phyloP scores from a whole-genome alignment of 1,140 invertebrate genomes.

The Aphelenchoides fujianensis region DNA sequence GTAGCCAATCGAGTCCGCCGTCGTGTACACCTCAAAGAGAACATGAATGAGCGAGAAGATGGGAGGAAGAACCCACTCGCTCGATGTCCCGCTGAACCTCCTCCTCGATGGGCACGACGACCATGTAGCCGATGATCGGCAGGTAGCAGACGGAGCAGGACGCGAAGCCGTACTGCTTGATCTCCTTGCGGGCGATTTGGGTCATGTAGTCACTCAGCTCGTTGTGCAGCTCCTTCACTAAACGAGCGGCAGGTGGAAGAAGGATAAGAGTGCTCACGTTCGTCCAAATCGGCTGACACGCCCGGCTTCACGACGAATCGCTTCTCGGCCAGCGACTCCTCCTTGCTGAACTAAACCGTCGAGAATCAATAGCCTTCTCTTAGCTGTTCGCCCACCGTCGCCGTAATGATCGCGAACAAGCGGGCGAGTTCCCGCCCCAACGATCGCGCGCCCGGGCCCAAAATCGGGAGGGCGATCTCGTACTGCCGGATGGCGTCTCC shows the following conservation, averaged over 20 bases:
- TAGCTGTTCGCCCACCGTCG: neutral
- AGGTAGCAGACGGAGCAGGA: slow-evolving; percentile 55
- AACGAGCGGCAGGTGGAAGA: slow-evolving; percentile 18
- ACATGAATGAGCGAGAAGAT: slow-evolving; percentile 6
- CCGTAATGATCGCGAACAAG: slow-evolving; percentile 17
- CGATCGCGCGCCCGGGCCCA: neutral
- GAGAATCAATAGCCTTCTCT: slow-evolving; percentile 15
- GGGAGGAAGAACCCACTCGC: slow-evolving; percentile 24
- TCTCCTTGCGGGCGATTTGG: slow-evolving; percentile 47
- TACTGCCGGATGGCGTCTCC: slow-evolving; percentile 20
- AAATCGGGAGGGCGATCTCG: neutral
- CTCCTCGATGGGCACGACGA: slow-evolving; percentile 40
- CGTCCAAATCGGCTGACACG: slow-evolving; percentile 53
- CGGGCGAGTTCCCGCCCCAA: slow-evolving; percentile 14
- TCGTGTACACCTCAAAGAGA: slow-evolving; percentile 34
- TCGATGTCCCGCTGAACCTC: slow-evolving; percentile 26
- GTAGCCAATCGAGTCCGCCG: slow-evolving; percentile 29
- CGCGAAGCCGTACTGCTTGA: slow-evolving; percentile 30
- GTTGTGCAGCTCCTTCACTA: slow-evolving; percentile 48
- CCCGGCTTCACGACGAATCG: slow-evolving; percentile 55
- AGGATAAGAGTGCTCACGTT: slow-evolving; percentile 32
- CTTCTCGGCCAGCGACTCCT: slow-evolving; percentile 49
- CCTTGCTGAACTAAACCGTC: slow-evolving; percentile 51
- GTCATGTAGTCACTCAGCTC: slow-evolving; percentile 50
- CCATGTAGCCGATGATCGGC: slow-evolving; percentile 57